phyloP scores from a whole-genome alignment of 1,140 invertebrate species.

The Zaprionus tsacasi region DNA sequence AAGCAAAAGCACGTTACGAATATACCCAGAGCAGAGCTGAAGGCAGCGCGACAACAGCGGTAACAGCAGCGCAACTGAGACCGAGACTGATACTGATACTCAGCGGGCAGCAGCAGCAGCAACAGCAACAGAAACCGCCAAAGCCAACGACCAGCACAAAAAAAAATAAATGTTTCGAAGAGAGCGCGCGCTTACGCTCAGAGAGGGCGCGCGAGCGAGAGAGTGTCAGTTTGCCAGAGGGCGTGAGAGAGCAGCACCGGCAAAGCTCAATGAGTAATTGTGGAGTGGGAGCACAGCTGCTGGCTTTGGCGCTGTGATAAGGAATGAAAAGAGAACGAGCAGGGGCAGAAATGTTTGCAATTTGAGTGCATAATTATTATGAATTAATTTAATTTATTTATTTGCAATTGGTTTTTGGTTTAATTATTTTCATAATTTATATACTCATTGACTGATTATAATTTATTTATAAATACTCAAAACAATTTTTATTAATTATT shows the following conservation, averaged over 20 bases:
- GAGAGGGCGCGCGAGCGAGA: too few species aligned
- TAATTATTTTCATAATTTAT: not conserved
- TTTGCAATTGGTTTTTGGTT: not conserved
- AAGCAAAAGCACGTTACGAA: constrained; percentile 82
- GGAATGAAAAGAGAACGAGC: not conserved
- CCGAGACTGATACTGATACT: constrained; percentile 38
- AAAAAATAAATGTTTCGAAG: not conserved
- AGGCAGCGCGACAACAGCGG: too few species aligned
- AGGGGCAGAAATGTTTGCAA: not conserved
- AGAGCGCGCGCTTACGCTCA: not conserved
- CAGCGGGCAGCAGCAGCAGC: constrained; percentile 43
- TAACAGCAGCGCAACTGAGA: constrained; percentile 45
- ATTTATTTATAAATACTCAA: not conserved
- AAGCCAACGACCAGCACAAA: constrained; percentile 36
- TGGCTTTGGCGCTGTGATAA: constrained; percentile 21
- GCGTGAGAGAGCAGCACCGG: constrained; percentile 21
- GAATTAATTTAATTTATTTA: not conserved
- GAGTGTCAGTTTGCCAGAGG: too few species aligned
- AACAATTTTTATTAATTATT: not conserved
- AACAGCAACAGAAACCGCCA: constrained; percentile 46
- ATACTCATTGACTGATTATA: not conserved
- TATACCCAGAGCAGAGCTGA: constrained; percentile 65
- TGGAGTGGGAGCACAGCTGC: constrained; percentile 10
- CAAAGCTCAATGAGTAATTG: constrained; percentile 50
- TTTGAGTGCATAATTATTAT: not conserved